phyloP scores from a whole-genome alignment of 2,888 invertebrate species.

The Ypsolopha scabrella region DNA sequence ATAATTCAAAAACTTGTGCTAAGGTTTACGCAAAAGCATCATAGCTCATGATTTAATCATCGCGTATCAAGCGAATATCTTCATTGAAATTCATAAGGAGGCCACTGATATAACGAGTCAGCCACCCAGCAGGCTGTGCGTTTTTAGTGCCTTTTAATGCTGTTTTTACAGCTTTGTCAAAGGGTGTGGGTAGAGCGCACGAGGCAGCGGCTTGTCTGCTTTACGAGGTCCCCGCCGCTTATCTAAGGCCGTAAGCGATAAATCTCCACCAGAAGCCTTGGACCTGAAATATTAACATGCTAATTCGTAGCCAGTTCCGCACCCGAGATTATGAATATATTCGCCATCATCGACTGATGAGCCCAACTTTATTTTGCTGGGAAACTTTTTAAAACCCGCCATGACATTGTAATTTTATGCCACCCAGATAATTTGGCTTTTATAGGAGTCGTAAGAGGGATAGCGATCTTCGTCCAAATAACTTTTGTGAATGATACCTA shows the following conservation, averaged over 20 bases:
- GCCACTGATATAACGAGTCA: constrained; percentile 53
- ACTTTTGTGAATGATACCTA: neutral
- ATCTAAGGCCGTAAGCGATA: constrained; percentile 59
- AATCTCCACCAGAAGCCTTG: constrained; percentile 61
- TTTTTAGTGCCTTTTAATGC: constrained; percentile 69
- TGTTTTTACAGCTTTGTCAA: constrained; percentile 67
- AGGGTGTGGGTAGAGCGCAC: constrained; percentile 44
- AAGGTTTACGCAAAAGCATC: too few relatives aligned
- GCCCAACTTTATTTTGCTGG: constrained; percentile 57
- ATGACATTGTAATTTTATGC: constrained; percentile 54
- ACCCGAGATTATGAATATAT: constrained; percentile 64
- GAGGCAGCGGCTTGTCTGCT: constrained; percentile 33
- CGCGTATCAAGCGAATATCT: constrained; percentile 29
- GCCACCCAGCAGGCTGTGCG: constrained; percentile 48
- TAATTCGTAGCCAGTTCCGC: constrained; percentile 66
- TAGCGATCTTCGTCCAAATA: constrained; percentile 6
- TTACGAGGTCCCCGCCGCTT: constrained; percentile 61
- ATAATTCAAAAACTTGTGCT: too few relatives aligned
- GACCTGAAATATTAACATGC: constrained; percentile 70
- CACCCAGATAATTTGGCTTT: constrained; percentile 48
- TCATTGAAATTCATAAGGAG: constrained; percentile 68
- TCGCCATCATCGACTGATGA: constrained; percentile 32
- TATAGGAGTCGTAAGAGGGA: constrained; percentile 22
- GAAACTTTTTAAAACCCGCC: constrained; percentile 48
- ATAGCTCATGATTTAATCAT: too few relatives aligned